Evolutionary conservation across 2,888 invertebrate genomes (phyloP).

Genomic region (Camponotus fellah): DNA sequence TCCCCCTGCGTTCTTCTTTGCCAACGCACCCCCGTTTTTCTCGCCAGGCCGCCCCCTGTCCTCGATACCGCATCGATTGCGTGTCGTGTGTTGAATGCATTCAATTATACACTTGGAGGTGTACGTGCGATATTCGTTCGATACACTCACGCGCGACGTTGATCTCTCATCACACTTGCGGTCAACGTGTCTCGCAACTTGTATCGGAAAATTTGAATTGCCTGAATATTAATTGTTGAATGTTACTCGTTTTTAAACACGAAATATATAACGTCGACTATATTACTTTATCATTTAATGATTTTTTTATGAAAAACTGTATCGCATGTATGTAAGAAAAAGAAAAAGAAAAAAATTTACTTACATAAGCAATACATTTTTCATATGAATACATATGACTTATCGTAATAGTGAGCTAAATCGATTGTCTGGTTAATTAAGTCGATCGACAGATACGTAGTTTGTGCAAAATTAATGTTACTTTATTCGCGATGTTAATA

Average conservation of each 20-base stretch:
- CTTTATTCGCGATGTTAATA: slow-evolving; percentile 63
- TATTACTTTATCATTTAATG: background rate
- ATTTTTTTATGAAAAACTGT: background rate
- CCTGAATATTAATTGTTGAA: background rate
- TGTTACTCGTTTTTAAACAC: background rate
- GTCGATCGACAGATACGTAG: slow-evolving; percentile 75
- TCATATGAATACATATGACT: background rate
- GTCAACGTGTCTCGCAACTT: background rate
- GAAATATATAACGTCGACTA: background rate
- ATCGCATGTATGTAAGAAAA: background rate
- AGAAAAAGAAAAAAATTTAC: too few relatives aligned
- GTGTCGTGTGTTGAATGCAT: slow-evolving; percentile 53
- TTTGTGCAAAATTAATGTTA: slow-evolving; percentile 73
- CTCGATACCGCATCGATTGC: slow-evolving; percentile 43
- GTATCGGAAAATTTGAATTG: background rate
- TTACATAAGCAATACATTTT: background rate
- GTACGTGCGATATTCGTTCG: slow-evolving; percentile 36
- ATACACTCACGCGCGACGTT: slow-evolving; percentile 45
- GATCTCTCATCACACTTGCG: slow-evolving; percentile 23
- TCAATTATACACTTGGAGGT: slow-evolving; percentile 33
- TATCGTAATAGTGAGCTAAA: slow-evolving; percentile 72
- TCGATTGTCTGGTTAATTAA: slow-evolving; percentile 78
- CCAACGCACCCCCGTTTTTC: slow-evolving; percentile 64
- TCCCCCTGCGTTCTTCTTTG: slow-evolving; percentile 17
- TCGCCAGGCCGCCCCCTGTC: slow-evolving; percentile 51